Conservation (phyloP, 2,888 invertebrate genomes). For the Nesidiocoris tenuis region DNA sequence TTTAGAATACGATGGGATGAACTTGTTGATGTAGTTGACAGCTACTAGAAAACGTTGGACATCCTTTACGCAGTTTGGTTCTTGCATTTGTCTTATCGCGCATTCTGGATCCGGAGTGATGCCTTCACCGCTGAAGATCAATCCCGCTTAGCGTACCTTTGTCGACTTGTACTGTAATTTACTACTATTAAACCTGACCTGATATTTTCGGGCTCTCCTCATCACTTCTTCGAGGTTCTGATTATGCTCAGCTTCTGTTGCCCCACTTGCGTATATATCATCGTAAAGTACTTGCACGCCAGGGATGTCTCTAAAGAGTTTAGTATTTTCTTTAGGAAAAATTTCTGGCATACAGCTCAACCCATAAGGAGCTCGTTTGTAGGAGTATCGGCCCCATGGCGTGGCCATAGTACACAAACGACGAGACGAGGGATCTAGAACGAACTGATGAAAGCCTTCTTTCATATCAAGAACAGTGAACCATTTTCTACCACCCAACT, state of each 20-base stretch:
- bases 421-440: conserved; percentile 27
- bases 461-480: conserved; percentile 40
- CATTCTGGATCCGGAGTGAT: background rate
- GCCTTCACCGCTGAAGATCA: background rate
- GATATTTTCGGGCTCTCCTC: background rate
- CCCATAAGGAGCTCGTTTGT: conserved; percentile 41
- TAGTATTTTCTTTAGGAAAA: conserved; percentile 31
- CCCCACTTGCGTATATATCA: conserved; percentile 36
- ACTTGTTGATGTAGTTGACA: conserved; percentile 5
- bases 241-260: conserved; percentile 39
- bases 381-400: conserved; percentile 40
- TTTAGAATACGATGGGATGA: background rate
- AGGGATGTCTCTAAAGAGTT: conserved; percentile 40
- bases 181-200: background rate
- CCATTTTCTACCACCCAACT: conserved; percentile 10
- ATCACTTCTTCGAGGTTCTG: conserved; percentile 15
- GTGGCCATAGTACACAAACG: conserved; percentile 39
- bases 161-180: background rate
- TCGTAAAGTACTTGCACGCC: conserved; percentile 42
- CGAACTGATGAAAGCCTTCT: conserved; percentile 28
- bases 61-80: background rate
- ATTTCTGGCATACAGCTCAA: conserved; percentile 43
- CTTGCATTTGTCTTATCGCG: background rate
- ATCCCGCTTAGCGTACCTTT: background rate
- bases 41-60: background rate